Evolutionary conservation across 2,113 vertebrate species (phyloP), one percentile per base, ranked within the genome.

Genomic region (Centropristis striata): DNA sequence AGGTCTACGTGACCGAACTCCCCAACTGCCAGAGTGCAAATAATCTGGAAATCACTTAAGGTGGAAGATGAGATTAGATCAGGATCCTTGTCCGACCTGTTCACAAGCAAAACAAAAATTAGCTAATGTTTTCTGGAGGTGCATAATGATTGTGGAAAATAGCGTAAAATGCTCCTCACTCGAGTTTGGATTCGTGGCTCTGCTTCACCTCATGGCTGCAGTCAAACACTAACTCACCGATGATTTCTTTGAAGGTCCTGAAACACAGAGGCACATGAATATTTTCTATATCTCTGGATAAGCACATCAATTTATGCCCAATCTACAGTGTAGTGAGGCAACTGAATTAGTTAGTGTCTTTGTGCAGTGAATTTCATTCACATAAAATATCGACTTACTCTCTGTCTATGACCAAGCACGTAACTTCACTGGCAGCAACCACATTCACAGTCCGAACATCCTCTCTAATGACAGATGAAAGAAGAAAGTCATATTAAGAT

Each of bases 1-100:
- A 95, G 84, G 55, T 95, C 93, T 57, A 93, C 78, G 65, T 92
- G 92, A 71, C 93, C 91, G 37, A 92, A 94, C 55, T 92, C 91
- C 63, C 93, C 93, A 41, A 83, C 75, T 18, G 90, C 93, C 0
- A 95, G 82, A 55, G 88, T 71, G 54, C 80, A 70, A 36, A 94
- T 61, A 25, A 94, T 81, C 72, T 91, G 92, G 77, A 96, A 93
- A 88, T 95, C 94, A n/a, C 87, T 86, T 41, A 92, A 73, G 28
- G 77, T 81, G 18, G 85, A 79, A 3, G 81, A 86, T 42, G 83
- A 71, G 71, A 91, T 79, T 27, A 73, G 70, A 8, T 60, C 69
- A 21, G 68, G 73, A 36, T 92, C 87, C 60, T 73, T 81, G 37
- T 90, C 80, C 27, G 84, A 64, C 25, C 93, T 95, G 86, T 37